Conservation (phyloP, 2,888 invertebrate species). For the Noctua janthe region DNA sequence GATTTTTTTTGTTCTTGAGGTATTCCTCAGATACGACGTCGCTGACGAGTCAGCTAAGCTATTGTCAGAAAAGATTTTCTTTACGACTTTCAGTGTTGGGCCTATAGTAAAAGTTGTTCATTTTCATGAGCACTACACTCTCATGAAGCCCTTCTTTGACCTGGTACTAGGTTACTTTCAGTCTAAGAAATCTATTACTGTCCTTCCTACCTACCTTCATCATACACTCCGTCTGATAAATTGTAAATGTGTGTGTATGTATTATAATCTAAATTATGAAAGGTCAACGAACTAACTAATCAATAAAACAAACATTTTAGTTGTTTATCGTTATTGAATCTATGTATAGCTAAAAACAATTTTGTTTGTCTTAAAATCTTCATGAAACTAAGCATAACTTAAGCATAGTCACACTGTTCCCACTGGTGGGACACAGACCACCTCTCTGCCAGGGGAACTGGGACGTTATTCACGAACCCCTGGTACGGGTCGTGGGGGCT, state of each 20-base stretch:
- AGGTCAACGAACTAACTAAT: not conserved
- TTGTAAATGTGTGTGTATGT: not conserved
- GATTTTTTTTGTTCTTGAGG: no score
- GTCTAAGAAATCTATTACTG: not conserved
- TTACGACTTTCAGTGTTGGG: not conserved
- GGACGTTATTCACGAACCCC: not conserved
- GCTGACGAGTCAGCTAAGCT: not conserved
- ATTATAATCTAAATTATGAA: not conserved
- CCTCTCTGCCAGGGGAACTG: not conserved
- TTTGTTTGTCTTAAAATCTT: no score
- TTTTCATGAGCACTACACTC: not conserved
- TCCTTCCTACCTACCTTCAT: not conserved
- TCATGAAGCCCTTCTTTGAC: not conserved
- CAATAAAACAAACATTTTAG: slow-evolving; percentile 12
- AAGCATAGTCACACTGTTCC: not conserved
- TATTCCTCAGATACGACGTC: no score
- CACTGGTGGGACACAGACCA: not conserved
- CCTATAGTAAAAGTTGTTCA: not conserved
- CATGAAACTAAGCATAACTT: not conserved
- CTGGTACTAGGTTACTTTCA: not conserved
- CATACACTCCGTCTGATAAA: not conserved
- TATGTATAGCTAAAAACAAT: not conserved
- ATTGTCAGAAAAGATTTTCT: not conserved
- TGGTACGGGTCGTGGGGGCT: not conserved
- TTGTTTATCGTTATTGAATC: not conserved